phyloP scores from a whole-genome alignment of 2,797 vertebrate species.

The Psittacula derbiana region DNA sequence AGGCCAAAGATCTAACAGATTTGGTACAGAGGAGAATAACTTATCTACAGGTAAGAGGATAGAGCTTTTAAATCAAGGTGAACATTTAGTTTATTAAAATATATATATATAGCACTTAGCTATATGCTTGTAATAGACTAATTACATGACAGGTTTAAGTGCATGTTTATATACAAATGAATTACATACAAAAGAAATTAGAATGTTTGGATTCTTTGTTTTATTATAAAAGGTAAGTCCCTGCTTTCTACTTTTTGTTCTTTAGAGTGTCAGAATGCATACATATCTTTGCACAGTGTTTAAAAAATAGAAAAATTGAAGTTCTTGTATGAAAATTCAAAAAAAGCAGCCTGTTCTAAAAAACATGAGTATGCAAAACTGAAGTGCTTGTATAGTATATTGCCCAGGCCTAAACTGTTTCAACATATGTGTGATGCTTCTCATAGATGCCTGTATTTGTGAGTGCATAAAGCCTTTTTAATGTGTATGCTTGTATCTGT shows the following conservation, averaged over 20 bases:
- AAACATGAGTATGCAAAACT: neutral
- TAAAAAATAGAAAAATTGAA: neutral
- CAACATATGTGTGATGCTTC: neutral
- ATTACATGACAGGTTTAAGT: neutral
- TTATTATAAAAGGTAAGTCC: neutral
- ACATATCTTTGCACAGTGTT: neutral
- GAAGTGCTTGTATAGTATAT: neutral
- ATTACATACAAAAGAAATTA: neutral
- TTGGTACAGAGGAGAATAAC: constrained; percentile 96
- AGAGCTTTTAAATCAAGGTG: neutral
- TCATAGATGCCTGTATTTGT: neutral
- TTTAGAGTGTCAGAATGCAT: neutral
- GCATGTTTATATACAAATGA: neutral
- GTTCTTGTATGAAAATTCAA: neutral
- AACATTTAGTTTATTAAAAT: neutral
- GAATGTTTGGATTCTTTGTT: neutral
- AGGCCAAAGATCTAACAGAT: constrained; percentile 93
- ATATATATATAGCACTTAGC: neutral
- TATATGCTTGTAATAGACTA: neutral
- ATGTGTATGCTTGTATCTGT: neutral
- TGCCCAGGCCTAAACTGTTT: neutral
- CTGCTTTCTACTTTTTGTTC: neutral
- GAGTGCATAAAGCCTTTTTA: neutral
- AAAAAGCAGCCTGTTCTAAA: neutral
- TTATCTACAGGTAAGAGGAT: constrained; percentile 88